phyloP scores from a whole-genome alignment of 2,113 vertebrate genomes.

The Pelvicachromis taeniatus region DNA sequence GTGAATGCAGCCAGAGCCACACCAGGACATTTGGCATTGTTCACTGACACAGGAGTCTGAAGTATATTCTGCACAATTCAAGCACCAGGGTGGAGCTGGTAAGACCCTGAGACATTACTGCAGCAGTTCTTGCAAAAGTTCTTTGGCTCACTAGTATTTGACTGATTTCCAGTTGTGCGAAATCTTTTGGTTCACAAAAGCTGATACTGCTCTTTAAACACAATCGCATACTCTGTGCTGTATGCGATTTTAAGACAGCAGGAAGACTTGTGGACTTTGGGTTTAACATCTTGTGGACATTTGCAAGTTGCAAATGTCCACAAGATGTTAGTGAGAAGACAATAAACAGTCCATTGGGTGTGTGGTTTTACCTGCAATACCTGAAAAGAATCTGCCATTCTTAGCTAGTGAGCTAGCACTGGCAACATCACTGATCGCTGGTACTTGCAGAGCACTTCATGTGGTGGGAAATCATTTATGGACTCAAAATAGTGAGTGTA shows the following conservation, averaged over 20 bases:
- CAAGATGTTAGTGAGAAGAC: neutral
- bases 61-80: neutral
- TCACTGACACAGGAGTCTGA: neutral
- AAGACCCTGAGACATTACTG: conserved; percentile 3
- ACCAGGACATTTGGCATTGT: neutral
- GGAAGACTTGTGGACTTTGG: neutral
- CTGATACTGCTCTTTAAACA: too few species aligned
- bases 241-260: neutral
- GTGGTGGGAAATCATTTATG: neutral
- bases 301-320: too few species aligned
- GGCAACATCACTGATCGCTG: neutral
- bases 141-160: neutral
- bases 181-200: neutral
- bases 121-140: neutral
- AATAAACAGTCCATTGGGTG: neutral
- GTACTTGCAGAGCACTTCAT: neutral
- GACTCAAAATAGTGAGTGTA: neutral
- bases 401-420: neutral
- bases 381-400: neutral
- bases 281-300: neutral
- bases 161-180: neutral
- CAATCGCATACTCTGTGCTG: too few species aligned
- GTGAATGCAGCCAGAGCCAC: neutral
- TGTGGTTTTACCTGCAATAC: neutral
- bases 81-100: conserved; percentile 24